These are phyloP conservation scores for Drepanosiphum platanoidis DNA, from an alignment of 2,888 invertebrate genomes.

Conservation along the genomic window DNA sequence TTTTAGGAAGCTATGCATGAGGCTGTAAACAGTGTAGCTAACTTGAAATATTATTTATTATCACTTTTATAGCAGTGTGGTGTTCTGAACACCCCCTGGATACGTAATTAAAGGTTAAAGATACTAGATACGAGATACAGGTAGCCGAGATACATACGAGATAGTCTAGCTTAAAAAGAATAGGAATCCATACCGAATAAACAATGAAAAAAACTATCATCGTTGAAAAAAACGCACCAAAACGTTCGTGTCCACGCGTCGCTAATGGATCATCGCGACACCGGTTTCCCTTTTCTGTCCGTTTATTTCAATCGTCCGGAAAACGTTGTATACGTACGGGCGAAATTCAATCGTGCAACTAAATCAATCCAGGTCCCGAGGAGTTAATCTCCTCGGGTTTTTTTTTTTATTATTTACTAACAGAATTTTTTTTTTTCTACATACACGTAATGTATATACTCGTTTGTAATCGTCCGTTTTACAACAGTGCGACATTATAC, in stretches of 20 bases:
- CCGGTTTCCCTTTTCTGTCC: conserved; percentile 9
- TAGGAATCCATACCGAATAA: not conserved
- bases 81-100: too few species aligned
- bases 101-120: too few species aligned
- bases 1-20: too few species aligned
- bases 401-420: conserved; percentile 37
- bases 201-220: not conserved
- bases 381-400: conserved; percentile 9
- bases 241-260: not conserved
- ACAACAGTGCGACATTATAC: too few species aligned
- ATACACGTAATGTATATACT: too few species aligned
- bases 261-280: conserved; percentile 8
- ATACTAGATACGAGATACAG: too few species aligned
- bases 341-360: not conserved
- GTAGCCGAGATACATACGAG: too few species aligned
- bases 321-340: not conserved
- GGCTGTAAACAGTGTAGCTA: too few species aligned
- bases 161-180: too few species aligned
- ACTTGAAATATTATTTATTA: too few species aligned
- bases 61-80: too few species aligned
- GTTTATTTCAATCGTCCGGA: conserved; percentile 14
- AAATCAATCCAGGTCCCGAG: not conserved
- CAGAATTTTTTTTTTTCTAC: not conserved
- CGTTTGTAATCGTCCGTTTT: not conserved
- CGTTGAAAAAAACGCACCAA: not conserved